A percentile compares a stretch with the other conserved stretches of the same genome.
These are phyloP conservation scores for Sparus aurata DNA, from an alignment of 2,797 vertebrate species.

Conservation along the genomic window DNA sequence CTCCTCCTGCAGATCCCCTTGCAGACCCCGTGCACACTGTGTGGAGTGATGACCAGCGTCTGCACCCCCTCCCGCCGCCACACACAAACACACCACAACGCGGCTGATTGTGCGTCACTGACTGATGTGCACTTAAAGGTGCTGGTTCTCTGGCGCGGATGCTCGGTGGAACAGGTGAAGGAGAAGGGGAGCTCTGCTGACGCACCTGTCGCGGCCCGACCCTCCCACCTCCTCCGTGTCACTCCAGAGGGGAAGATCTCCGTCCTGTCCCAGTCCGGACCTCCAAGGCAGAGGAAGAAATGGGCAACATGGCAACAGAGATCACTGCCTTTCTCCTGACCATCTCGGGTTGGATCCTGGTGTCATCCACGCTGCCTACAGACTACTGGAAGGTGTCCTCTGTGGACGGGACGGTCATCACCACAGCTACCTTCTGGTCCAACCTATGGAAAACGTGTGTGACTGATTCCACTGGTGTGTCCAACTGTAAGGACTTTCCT, in stretches of 20 bases:
- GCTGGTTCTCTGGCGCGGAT: conserved; percentile 36
- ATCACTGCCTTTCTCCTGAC: conserved; percentile 90
- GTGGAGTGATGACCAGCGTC: conserved; percentile 69
- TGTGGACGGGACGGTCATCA: conserved; percentile 96
- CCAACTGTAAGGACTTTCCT: conserved; percentile 97
- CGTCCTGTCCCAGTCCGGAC: conserved; percentile 19
- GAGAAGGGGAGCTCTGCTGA: conserved; percentile 47
- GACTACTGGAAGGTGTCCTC: conserved; percentile 98
- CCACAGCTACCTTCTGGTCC: conserved; percentile 96
- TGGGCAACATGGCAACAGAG: conserved; percentile 90
- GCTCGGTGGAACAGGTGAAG: conserved; percentile 36
- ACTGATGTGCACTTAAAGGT: conserved; percentile 35
- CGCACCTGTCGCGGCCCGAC: conserved; percentile 43
- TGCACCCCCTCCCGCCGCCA: conserved; percentile 5
- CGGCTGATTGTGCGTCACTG: conserved; percentile 30
- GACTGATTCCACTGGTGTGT: conserved; percentile 95
- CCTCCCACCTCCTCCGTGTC: conserved; percentile 48
- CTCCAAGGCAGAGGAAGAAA: conserved; percentile 29
- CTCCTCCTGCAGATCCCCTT: conserved; percentile 66
- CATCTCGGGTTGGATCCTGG: conserved; percentile 92
- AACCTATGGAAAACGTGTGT: conserved; percentile 98
- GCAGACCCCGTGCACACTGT: conserved; percentile 50
- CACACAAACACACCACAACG: conserved; percentile 44
- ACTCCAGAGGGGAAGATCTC: conserved; percentile 32
- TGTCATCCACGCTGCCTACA: conserved; percentile 93